These are phyloP conservation scores for Orius insidiosus DNA, from an alignment of 1,140 invertebrate genomes.

Conservation along the genomic window DNA sequence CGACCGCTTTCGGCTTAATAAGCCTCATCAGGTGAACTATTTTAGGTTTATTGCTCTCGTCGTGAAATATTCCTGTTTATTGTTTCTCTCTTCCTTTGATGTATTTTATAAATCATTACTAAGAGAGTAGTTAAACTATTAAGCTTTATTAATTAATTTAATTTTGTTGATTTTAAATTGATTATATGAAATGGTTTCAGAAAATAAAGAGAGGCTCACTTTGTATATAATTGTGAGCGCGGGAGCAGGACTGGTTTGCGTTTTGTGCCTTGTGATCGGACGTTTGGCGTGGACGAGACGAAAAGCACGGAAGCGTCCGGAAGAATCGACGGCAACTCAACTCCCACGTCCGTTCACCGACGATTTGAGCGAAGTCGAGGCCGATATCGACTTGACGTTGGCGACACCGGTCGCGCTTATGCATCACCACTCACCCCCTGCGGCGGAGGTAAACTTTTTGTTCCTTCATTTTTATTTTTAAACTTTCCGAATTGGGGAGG, in stretches of 20 bases:
- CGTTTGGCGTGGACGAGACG: constrained; percentile 42
- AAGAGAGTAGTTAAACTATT: too few species aligned
- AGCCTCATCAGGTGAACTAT: too few species aligned
- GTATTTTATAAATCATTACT: too few species aligned
- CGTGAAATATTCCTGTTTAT: too few species aligned
- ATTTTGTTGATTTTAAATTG: not conserved
- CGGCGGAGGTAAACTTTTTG: constrained; percentile 17
- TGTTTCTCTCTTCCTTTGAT: too few species aligned
- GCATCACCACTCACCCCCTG: constrained; percentile 14
- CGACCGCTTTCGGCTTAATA: too few species aligned
- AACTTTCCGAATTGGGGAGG: too few species aligned
- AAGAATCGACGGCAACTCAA: constrained; percentile 37
- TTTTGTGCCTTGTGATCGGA: constrained; percentile 46
- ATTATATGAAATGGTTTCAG: constrained; percentile 33
- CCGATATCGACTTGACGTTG: constrained; percentile 40
- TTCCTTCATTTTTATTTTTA: not conserved
- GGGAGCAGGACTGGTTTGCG: constrained; percentile 42
- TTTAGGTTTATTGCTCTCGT: too few species aligned
- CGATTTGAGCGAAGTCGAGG: constrained; percentile 52
- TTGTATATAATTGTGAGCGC: constrained; percentile 58
- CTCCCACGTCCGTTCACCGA: constrained; percentile 40
- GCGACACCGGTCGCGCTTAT: constrained; percentile 18
- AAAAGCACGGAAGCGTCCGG: constrained; percentile 31
- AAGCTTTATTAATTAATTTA: too few species aligned
- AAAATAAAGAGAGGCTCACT: constrained; percentile 58